Evolutionary conservation across 2,797 vertebrate species (phyloP), one percentile per base, ranked within the genome.

Genomic region (Halcyon smyrnensis): DNA sequence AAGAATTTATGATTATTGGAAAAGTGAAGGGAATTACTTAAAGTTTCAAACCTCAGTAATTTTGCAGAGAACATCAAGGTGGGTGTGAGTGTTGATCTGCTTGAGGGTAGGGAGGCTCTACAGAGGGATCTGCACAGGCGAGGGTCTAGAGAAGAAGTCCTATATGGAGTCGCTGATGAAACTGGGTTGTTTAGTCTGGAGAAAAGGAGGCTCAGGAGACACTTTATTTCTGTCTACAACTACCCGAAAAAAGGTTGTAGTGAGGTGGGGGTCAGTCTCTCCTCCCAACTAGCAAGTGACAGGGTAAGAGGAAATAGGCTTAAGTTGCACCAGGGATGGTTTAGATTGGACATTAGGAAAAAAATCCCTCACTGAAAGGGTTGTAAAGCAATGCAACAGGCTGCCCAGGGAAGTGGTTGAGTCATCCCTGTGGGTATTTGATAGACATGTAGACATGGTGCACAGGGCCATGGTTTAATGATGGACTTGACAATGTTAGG

Each of bases 391-490:
- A 5, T 73, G n/a, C 10, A 69, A 59, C 9, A 74, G 8, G 5
- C 39, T 87, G 19, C 2, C 63, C 27, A 50, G 6, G 9, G 13
- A 63, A 67, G 12, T 25, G 25, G 15, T 15, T 11, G 13, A 79
- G 17, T 79, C 27, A 75, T 16, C 32, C 39, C 23, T 70, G n/a
- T 10, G 25, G 8, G 2, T 63, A 63, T 43, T 83, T 71, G 25
- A 63, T 57, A 80, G 53, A 36, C 1, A 0, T 15, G 25, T 32
- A 34, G 30, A 24, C 0, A 0, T 50, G 15, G n/a, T 0, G 0
- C 9, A 30, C n/a, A 39, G 16, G 32, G 25, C 77, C 9, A 23
- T 25, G 17, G 7, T 73, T 84, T 68, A 56, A 25, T 15, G n/a
- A 36, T 69, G 60, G 48, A 60, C 8, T 77, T 74, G 6, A 12